Evolutionary conservation across 2,797 vertebrate species (phyloP).

Genomic region (Salmo trutta): DNA sequence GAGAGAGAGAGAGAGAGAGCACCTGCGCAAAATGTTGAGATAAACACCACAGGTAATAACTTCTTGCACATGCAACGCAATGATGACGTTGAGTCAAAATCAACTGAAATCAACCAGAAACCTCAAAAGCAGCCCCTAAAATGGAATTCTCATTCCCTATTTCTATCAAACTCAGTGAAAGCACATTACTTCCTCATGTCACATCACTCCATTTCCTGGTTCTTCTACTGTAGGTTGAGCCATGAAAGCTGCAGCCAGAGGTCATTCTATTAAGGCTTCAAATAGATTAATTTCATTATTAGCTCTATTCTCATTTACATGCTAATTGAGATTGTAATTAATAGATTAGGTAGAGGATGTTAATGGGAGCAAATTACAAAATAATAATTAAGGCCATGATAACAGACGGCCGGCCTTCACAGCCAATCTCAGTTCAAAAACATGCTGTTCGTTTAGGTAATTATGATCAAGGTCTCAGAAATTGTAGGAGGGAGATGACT

Average conservation of each 20-base stretch:
- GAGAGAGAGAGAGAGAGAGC: background rate
- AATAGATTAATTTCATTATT: slow-evolving; percentile 84
- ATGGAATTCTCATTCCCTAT: background rate
- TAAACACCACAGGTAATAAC: background rate
- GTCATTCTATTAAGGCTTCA: slow-evolving; percentile 81
- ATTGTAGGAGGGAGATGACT: background rate
- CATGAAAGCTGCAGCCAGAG: slow-evolving; percentile 69
- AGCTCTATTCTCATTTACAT: slow-evolving; percentile 83
- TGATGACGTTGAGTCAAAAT: background rate
- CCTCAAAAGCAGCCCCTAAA: too few relatives aligned
- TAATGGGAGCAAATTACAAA: slow-evolving; percentile 81
- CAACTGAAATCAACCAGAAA: background rate
- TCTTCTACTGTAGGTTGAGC: too few relatives aligned
- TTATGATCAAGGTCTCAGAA: slow-evolving; percentile 20
- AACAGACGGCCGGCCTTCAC: slow-evolving; percentile 59
- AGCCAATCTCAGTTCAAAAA: slow-evolving; percentile 60
- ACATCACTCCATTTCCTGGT: slow-evolving; percentile 9
- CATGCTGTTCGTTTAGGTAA: slow-evolving; percentile 7
- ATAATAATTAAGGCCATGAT: slow-evolving; percentile 80
- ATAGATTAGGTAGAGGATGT: slow-evolving; percentile 80
- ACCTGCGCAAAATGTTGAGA: background rate
- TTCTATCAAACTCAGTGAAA: background rate
- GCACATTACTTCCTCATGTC: slow-evolving; percentile 15
- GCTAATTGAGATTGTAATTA: slow-evolving; percentile 86
- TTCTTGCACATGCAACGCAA: background rate